Base-by-base conservation (phyloP, 2,888 invertebrate genomes). In the Nineta flava region DNA sequence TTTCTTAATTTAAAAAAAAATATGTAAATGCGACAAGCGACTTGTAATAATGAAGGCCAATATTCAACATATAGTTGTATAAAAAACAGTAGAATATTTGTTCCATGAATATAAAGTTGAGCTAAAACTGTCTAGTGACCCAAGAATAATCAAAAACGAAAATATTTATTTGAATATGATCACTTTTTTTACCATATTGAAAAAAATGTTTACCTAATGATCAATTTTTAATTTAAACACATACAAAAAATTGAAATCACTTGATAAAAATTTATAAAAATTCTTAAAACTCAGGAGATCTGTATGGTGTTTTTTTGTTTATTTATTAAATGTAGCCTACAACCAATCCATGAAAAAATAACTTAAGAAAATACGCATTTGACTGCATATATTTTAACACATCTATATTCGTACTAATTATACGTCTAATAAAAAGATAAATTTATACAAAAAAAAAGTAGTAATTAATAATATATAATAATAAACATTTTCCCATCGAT, bases 331-430 rank as follows among this genome's bases (percentile, higher is more conserved):
- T 44, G 38, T 17, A 44, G 19, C 44, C 44, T 44, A 44, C 44
- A 44, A 44, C 44, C 44, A 44, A 44, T 44, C 44, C 26, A 26
- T 44, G 44, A 44, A 44, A 21, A 44, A 44, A 21, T 44, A 44
- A 44, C 19, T 17, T 44, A 26, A 16, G 15, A 17, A 42, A 42
- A 42, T 42, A 42, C 42, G 42, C 42, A 16, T 17, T 42, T 13
- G 44, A 44, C 44, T 44, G 44, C 44, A 21, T 44, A 19, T n/a
- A 13, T 21, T 26, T 42, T 44, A 38, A 13, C n/a, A 38, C 44
- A 21, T 44, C 19, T n/a, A 21, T 21, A 17, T 44, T 44, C 13
- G 13, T 44, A 19, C 15, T 44, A 44, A 44, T 16, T 44, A 44
- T 17, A 21, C 21, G 44, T 44, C 44, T 44, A 44, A 38, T n/a